phyloP scores from a whole-genome alignment of 2,888 invertebrate genomes.

The Malthinus seriepunctatus region DNA sequence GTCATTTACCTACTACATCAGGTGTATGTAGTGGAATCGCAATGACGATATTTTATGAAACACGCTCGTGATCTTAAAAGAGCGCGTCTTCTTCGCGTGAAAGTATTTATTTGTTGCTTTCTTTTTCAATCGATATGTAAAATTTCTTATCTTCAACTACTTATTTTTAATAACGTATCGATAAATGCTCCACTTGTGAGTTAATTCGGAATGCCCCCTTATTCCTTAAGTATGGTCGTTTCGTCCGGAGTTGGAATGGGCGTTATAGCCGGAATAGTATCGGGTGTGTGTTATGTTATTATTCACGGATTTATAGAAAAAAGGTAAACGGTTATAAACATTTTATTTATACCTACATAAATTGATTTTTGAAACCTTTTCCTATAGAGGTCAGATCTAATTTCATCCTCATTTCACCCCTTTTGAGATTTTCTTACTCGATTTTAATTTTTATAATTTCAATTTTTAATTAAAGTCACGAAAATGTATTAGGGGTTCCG shows the following conservation, averaged over 20 bases:
- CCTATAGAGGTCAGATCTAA: background rate
- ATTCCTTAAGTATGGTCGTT: constrained; percentile 58
- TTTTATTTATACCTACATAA: background rate
- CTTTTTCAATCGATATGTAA: constrained; percentile 6
- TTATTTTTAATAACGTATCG: background rate
- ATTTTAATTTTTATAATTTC: too few relatives aligned
- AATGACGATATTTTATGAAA: constrained; percentile 15
- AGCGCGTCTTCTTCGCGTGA: constrained; percentile 18
- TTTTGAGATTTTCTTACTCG: too few relatives aligned
- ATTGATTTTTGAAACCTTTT: constrained; percentile 10
- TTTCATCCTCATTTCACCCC: too few relatives aligned
- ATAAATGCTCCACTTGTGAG: background rate
- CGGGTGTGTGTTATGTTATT: constrained; percentile 69
- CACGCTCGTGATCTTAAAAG: constrained; percentile 32
- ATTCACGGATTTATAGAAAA: constrained; percentile 60
- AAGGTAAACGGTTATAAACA: constrained; percentile 54
- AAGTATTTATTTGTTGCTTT: constrained; percentile 17
- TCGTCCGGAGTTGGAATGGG: constrained; percentile 67
- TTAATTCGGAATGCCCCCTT: constrained; percentile 55
- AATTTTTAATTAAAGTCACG: too few relatives aligned
- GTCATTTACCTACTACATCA: constrained; percentile 29
- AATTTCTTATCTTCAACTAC: background rate
- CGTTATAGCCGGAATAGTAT: constrained; percentile 68
- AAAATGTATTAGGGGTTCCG: too few relatives aligned
- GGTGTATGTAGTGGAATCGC: constrained; percentile 22